Percentiles rank a stretch among this genome's conserved stretches.
These are phyloP conservation scores for Amiota mariae DNA, from an alignment of 2,888 invertebrate species.

Conservation along the genomic window DNA sequence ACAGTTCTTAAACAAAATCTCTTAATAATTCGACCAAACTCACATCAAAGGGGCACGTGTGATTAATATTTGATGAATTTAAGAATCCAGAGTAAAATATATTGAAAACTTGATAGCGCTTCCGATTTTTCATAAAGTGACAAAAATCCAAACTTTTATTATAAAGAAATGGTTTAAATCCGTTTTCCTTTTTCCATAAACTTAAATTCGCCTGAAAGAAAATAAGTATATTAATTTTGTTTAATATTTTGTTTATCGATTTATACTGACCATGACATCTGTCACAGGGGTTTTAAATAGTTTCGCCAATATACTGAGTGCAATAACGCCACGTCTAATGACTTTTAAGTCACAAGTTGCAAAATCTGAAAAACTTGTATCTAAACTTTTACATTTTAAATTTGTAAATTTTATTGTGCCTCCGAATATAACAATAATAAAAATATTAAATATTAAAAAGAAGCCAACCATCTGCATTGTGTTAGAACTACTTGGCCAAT, in stretches of 20 bases:
- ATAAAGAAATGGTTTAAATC: neutral
- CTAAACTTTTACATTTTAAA: neutral
- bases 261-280: neutral
- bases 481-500: too few species aligned
- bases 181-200: neutral
- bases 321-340: neutral
- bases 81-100: neutral
- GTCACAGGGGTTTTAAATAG: neutral
- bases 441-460: too few species aligned
- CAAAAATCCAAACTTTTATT: neutral
- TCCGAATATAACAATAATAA: too few species aligned
- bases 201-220: neutral
- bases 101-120: neutral
- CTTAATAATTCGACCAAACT: neutral
- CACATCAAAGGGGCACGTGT: conserved; percentile 13
- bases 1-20: too few species aligned
- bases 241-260: too few species aligned
- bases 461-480: too few species aligned
- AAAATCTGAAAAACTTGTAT: neutral
- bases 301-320: neutral
- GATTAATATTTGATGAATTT: conserved; percentile 1
- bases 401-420: neutral
- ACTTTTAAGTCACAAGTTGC: neutral
- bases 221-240: neutral
- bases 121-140: neutral